Base-by-base conservation (phyloP, 1,140 invertebrate species). In the Hylyphantes graminicola region DNA sequence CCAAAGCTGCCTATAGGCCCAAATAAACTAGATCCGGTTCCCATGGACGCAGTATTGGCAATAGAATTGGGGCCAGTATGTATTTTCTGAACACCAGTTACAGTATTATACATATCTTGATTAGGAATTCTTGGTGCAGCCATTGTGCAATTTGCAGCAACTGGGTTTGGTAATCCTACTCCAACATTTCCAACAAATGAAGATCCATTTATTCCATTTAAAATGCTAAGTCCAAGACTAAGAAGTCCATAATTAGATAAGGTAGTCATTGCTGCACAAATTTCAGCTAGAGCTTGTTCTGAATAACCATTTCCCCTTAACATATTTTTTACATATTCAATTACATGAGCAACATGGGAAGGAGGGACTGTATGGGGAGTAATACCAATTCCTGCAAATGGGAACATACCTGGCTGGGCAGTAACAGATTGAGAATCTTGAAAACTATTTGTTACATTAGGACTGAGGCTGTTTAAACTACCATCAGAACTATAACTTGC, bases 211-310 rank as follows among this genome's bases (percentile, higher is more conserved):
- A 87, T 87, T 51, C 68, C 74, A 72, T 85, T 81, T 68, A 87
- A 76, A 51, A 85, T 54, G 19, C 61, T 48, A 77, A 97, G 92
- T 17, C 96, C 95, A 91, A 98, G 93, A 59, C 96, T 96, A 35
- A 98, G 92, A 85, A 98, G 94, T 88, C 97, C 96, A 91, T 98
- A 93, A 94, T 95, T 97, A 87, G 96, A 96, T 74, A 99, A 92
- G 48, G 97, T 96, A 73, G 94, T 93, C 88, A 99, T 93, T n/a
- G 97, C 97, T 7, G 94, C 92, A 87, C 94, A 93, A 73, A 98
- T 97, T 90, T 99, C 97, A 50, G 93, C 92, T 68, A 95, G 94
- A 64, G 94, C 95, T 73, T 93, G 93, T 88, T 98, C 97, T 67
- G 94, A 93, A 90, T 97, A 98, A 53, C 97, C 97, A 80, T 93